These are phyloP conservation scores for Camponotus pennsylvanicus DNA, from an alignment of 1,140 invertebrate genomes.

Conservation along the genomic window DNA sequence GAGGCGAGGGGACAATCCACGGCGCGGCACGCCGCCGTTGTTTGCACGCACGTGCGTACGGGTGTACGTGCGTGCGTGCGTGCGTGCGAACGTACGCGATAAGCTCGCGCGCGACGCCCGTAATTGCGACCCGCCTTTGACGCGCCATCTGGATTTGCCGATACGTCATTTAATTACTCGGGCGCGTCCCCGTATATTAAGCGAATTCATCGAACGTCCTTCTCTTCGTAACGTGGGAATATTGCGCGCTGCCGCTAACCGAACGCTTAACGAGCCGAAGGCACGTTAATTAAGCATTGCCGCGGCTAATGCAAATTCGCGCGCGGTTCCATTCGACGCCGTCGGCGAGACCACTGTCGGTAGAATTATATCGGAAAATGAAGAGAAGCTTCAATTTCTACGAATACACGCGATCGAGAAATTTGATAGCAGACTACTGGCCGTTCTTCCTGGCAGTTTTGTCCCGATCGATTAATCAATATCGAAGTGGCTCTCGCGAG, in stretches of 20 bases:
- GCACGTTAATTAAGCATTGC: constrained; percentile 66
- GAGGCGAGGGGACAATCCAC: not conserved
- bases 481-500: not conserved
- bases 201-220: constrained; percentile 51
- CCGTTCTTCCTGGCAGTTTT: not conserved
- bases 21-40: not conserved
- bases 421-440: not conserved
- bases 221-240: constrained; percentile 59
- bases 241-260: constrained; percentile 57
- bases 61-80: constrained; percentile 34
- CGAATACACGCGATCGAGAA: constrained; percentile 34
- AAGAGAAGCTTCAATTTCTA: constrained; percentile 52
- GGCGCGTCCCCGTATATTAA: constrained; percentile 45
- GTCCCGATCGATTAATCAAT: constrained; percentile 35
- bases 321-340: constrained; percentile 44
- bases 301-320: constrained; percentile 58
- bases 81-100: constrained; percentile 5
- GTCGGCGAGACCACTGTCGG: not conserved
- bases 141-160: constrained; percentile 51
- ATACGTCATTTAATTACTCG: constrained; percentile 54
- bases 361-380: constrained; percentile 58
- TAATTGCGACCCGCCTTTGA: constrained; percentile 46
- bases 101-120: constrained; percentile 23
- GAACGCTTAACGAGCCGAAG: constrained; percentile 56
- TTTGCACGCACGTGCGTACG: constrained; percentile 50